Percentiles rank a stretch among this genome's conserved stretches.
Evolutionary conservation across 35 echinoderm and acorn worm species (phyloP).

Genomic region (Lytechinus variegatus): DNA sequence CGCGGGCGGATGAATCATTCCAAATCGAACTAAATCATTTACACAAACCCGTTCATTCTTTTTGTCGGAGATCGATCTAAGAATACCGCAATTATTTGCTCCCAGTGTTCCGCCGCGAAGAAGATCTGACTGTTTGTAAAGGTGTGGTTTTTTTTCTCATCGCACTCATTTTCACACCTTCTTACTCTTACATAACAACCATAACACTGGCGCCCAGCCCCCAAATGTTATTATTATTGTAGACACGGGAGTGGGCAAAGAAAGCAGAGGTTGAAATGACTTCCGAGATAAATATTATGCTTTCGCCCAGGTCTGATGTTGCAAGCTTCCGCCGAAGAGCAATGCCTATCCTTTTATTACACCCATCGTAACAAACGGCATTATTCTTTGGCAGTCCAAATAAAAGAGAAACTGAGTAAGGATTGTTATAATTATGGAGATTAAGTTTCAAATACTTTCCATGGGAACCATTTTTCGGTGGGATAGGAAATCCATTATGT

Average conservation of each 20-base stretch:
- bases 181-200: neutral
- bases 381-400: neutral
- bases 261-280: neutral
- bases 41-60: neutral
- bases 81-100: neutral
- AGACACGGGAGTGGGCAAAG: neutral
- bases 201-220: neutral
- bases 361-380: neutral
- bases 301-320: neutral
- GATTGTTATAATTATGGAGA: neutral
- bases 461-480: neutral
- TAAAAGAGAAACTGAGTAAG: neutral
- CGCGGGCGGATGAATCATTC: neutral
- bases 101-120: neutral
- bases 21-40: neutral
- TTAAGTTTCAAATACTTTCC: neutral
- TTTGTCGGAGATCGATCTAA: neutral
- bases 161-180: neutral
- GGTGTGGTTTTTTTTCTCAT: neutral
- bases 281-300: neutral
- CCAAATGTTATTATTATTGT: neutral
- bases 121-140: neutral
- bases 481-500: neutral
- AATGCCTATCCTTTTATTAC: neutral
- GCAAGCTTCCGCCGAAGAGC: neutral